Evolutionary conservation across 2,797 vertebrate species (phyloP).

Genomic region (Brachyrhaphis roseni): DNA sequence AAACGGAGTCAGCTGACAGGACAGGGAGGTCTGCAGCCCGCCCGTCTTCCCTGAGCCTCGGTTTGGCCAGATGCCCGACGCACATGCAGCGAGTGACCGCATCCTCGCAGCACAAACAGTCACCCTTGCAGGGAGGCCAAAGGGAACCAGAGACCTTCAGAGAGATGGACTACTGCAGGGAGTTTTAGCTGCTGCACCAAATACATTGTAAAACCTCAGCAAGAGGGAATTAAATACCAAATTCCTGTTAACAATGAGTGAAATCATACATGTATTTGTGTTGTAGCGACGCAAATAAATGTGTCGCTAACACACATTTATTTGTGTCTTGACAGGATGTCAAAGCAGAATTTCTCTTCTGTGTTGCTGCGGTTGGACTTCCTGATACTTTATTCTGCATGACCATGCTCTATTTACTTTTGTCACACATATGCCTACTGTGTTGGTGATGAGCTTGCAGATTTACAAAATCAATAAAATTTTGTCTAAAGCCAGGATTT

Average conservation of each 20-base stretch:
- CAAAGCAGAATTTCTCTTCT: slow-evolving; percentile 36
- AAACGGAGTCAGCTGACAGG: slow-evolving; percentile 82
- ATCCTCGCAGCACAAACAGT: slow-evolving; percentile 61
- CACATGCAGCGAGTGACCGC: slow-evolving; percentile 64
- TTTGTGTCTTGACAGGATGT: neutral
- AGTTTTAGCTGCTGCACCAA: neutral
- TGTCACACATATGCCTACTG: neutral
- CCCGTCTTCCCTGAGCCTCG: slow-evolving; percentile 66
- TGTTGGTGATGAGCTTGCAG: neutral
- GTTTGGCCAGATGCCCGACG: slow-evolving; percentile 67
- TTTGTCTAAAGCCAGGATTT: neutral
- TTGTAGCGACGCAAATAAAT: no score
- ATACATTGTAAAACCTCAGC: neutral
- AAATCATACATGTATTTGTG: neutral
- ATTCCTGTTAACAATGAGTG: neutral
- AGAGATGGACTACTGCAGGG: slow-evolving; percentile 4
- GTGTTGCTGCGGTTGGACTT: slow-evolving; percentile 39
- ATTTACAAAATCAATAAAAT: neutral
- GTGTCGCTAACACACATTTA: neutral
- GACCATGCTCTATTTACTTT: slow-evolving; percentile 10
- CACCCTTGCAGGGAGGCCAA: slow-evolving; percentile 53
- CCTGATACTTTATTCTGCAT: slow-evolving; percentile 26
- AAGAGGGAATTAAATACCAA: neutral
- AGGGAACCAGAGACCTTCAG: slow-evolving; percentile 40
- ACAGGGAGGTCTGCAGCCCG: slow-evolving; percentile 63